Conservation (phyloP, 2,113 vertebrate genomes). For the Sarotherodon lohbergeri region DNA sequence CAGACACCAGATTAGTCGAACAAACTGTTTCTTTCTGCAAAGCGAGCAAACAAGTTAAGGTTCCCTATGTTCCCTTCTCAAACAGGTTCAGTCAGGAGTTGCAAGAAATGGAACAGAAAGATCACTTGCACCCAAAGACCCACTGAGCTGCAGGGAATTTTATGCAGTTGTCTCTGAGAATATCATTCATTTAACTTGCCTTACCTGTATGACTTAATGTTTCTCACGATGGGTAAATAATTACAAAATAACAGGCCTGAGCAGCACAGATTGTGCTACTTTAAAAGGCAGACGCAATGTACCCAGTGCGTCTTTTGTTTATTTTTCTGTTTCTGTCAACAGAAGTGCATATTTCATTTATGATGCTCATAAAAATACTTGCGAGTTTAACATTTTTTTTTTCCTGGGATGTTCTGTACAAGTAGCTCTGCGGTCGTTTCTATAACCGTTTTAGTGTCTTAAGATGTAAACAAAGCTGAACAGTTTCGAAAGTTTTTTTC, state of each 20-base stretch:
- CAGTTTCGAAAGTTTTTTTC: not conserved
- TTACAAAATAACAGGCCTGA: slow-evolving; percentile 21
- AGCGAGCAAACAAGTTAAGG: not conserved
- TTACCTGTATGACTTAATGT: not conserved
- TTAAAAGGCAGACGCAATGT: not conserved
- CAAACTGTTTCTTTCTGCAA: not conserved
- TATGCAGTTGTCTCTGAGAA: not conserved
- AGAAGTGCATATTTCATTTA: slow-evolving; percentile 30
- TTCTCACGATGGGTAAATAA: slow-evolving; percentile 23
- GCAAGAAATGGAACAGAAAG: not conserved
- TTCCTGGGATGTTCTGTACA: not conserved
- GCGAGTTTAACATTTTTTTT: slow-evolving; percentile 5
- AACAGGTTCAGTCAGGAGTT: slow-evolving; percentile 2
- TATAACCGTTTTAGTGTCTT: slow-evolving; percentile 5
- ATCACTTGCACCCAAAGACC: not conserved
- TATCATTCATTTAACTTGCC: not conserved
- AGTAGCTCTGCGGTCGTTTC: not conserved
- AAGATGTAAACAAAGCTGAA: slow-evolving; percentile 3
- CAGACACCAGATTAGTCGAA: not conserved
- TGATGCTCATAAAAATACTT: slow-evolving; percentile 39
- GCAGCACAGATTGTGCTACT: not conserved
- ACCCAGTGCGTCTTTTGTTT: not conserved
- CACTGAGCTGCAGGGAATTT: not conserved
- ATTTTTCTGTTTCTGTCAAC: slow-evolving; percentile 5
- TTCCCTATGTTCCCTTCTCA: not conserved